Base-by-base conservation (phyloP, 2,888 invertebrate species). In the Cylloceria caligata region DNA sequence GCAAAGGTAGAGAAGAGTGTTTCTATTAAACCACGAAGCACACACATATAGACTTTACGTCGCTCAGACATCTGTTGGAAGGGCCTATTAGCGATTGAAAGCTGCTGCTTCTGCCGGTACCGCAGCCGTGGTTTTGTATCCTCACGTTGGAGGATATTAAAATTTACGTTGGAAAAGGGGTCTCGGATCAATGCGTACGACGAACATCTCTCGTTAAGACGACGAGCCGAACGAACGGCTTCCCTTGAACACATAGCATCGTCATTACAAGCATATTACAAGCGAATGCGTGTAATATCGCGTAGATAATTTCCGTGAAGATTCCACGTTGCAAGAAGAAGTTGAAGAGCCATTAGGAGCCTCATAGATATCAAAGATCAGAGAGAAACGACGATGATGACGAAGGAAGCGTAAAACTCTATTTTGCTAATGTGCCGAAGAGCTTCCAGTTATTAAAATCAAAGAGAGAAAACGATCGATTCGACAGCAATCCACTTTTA, bases 251-350 rank as follows among this genome's bases (percentile, higher is more conserved):
- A 34, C 5, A 19, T 30, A 34, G 34, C 19, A 11, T 7, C 13
- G 21, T 19, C 1, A 21, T 52, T 36, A 21, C 36, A 6, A 39
- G 27, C 27, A 30, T 16, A 30, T 34, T 21, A 16, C 2, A n/a
- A 24, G 55, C 36, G n/a, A 39, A 55, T 52, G 52, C 49, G 4
- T 67, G 42, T 27, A 42, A 57, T 49, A 60, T 62, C 47, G 68
- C 62, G 69, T 67, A 24, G 69, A 47, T 67, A 78, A 78, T 79
- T 82, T 82, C 64, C 78, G 24, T 60, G 65, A 73, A 68, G 77
- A 73, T 73, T 55, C 62, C 6, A 30, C 49, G 27, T 36, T 49
- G 69, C 6, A 60, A 13, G 3, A 49, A 60, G 36, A 42, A 34
- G 39, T n/a, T 7, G 30, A 36, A 47, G 36, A 24, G 39, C 65